Conservation (phyloP, 1,140 invertebrate genomes). For the Drosophila seguyi region DNA sequence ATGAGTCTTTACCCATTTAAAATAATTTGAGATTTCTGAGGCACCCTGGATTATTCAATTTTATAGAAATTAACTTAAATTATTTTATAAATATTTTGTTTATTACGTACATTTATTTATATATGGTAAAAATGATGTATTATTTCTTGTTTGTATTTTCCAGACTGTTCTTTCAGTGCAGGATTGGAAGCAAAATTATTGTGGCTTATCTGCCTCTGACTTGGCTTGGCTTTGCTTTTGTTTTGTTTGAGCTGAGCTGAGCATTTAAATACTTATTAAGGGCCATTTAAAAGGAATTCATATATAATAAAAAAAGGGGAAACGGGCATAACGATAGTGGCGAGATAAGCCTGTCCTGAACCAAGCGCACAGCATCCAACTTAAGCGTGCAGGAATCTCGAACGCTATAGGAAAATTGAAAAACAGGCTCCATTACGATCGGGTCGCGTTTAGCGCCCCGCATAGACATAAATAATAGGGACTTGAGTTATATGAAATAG, state of each 20-base stretch:
- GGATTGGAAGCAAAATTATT: not conserved
- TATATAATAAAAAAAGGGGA: constrained; percentile 3
- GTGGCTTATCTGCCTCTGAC: constrained; percentile 46
- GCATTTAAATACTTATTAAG: constrained; percentile 63
- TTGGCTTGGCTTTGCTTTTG: constrained; percentile 33
- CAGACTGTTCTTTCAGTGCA: constrained; percentile 6
- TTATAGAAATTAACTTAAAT: not conserved
- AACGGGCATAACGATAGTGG: constrained; percentile 29
- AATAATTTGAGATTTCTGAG: no score
- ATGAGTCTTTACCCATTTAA: no score
- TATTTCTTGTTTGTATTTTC: not conserved
- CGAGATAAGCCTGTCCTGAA: constrained; percentile 52
- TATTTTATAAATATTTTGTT: not conserved
- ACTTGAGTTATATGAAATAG: constrained; percentile 30
- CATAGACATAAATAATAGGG: constrained; percentile 59
- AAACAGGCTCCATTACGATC: constrained; percentile 45
- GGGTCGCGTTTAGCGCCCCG: constrained; percentile 37
- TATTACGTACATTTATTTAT: not conserved
- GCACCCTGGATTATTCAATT: no score
- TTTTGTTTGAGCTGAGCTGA: constrained; percentile 50
- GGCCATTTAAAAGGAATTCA: constrained; percentile 56
- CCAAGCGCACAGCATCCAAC: constrained; percentile 11
- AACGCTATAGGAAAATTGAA: constrained; percentile 44
- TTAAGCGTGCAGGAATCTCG: constrained; percentile 17
- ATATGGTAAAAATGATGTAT: not conserved